Base-by-base conservation (phyloP, 2,888 invertebrate genomes). In the Drosophila mettleri region DNA sequence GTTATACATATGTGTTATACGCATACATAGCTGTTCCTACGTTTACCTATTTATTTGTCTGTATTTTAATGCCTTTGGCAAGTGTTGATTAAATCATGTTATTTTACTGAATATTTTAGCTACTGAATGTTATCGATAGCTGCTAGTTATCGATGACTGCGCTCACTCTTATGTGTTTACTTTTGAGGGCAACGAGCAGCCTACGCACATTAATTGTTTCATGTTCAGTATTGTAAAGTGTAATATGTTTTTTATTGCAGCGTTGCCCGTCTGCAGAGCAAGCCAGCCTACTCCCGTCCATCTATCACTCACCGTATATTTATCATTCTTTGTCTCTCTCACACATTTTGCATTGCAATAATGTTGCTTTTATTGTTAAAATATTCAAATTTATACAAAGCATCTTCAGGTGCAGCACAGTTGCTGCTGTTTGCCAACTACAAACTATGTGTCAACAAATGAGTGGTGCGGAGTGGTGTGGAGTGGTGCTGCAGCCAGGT, bases 331-430 rank as follows among this genome's bases (percentile, higher is more conserved):
- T 48, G 48, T 48, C 48, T 48, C 48, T 18, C 33, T 33, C 48
- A 9, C 48, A 9, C 48, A 29, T 41, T 18, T 66, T 58, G 36
- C 63, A 57, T 70, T 70, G 72, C 77, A 74, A 62, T 70, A 70
- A 61, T 76, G 64, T 67, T 58, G 77, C 57, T 68, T 66, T 64
- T 74, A 64, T 67, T 80, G 70, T 80, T 79, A 79, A 79, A 80
- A 85, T 85, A 84, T 84, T 85, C 83, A 84, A 84, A 84, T 84
- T 84, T 84, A 84, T 84, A 85, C 83, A 79, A 83, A 80, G 83
- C 85, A 83, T 83, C 83, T 85, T 85, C 79, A 80, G 80, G 60
- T 68, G 68, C 74, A 63, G 68, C 65, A 70, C 69, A 76, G 69
- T 75, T 74, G 74, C 27, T 73, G 51, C 62, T 69, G 62, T 68